Conservation (phyloP, 2,113 vertebrate genomes). For the Ptilonorhynchus violaceus region DNA sequence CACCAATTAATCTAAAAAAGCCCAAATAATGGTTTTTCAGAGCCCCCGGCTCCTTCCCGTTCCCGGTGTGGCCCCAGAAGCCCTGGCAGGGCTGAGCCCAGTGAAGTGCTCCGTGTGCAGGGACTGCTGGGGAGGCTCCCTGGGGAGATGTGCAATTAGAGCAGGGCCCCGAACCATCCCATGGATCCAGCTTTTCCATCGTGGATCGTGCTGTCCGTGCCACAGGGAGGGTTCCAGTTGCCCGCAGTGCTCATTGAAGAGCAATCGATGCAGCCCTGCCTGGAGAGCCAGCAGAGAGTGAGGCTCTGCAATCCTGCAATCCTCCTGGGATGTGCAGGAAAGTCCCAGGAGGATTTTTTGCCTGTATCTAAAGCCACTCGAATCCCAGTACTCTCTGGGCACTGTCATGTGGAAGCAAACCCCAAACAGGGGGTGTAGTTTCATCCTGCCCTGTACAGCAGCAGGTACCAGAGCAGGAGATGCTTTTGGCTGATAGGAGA, state of each 20-base stretch:
- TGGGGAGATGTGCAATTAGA: not conserved
- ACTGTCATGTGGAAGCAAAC: not conserved
- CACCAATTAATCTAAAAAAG: slow-evolving; percentile 16
- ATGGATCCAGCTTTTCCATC: not conserved
- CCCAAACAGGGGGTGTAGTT: not conserved
- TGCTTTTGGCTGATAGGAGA: not conserved
- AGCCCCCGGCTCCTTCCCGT: not conserved
- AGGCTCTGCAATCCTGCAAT: accelerated
- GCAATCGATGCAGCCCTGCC: accelerated
- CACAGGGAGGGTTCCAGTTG: not conserved
- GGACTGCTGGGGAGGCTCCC: not conserved
- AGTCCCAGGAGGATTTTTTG: not conserved
- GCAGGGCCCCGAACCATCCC: not conserved
- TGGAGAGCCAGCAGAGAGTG: not conserved
- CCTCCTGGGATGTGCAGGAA: not conserved
- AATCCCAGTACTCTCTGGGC: not conserved
- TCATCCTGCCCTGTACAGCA: not conserved
- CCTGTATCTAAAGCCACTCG: not conserved
- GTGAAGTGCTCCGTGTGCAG: accelerated
- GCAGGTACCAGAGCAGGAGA: not conserved
- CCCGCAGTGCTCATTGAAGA: not conserved
- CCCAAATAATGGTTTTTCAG: not conserved
- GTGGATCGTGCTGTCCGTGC: not conserved
- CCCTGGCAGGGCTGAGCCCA: not conserved
- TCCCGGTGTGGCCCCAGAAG: not conserved